Conservation (phyloP, 2,113 vertebrate genomes). For the Morone chrysops region DNA sequence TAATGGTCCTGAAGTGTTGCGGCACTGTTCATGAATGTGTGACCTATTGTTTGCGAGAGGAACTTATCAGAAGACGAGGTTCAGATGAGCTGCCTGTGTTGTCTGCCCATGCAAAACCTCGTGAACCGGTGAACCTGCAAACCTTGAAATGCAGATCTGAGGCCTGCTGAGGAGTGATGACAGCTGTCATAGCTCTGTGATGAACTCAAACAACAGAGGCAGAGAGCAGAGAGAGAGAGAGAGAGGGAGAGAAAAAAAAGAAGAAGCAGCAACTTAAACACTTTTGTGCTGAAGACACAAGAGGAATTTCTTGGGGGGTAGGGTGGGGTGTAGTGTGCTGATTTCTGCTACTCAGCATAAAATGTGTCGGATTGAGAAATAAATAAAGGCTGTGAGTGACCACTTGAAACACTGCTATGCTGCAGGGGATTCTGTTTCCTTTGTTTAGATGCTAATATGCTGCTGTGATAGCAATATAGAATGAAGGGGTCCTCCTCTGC, state of each 20-base stretch:
- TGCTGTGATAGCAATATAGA: slow-evolving; percentile 82
- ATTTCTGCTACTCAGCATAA: slow-evolving; percentile 82
- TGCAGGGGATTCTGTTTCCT: slow-evolving; percentile 81
- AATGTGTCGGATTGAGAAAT: slow-evolving; percentile 77
- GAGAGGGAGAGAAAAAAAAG: slow-evolving; percentile 35
- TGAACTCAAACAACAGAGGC: slow-evolving; percentile 74
- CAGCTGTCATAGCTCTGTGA: slow-evolving; percentile 83
- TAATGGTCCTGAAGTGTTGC: slow-evolving; percentile 22
- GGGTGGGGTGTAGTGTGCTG: neutral
- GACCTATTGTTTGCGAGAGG: slow-evolving; percentile 66
- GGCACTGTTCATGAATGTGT: slow-evolving; percentile 18
- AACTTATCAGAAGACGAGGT: slow-evolving; percentile 49
- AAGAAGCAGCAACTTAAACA: slow-evolving; percentile 81
- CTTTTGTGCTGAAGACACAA: slow-evolving; percentile 78
- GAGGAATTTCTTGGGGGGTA: slow-evolving; percentile 37
- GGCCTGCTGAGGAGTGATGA: slow-evolving; percentile 80
- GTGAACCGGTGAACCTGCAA: slow-evolving; percentile 77
- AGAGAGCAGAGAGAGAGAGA: slow-evolving; percentile 26
- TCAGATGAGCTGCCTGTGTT: slow-evolving; percentile 50
- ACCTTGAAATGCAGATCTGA: slow-evolving; percentile 86
- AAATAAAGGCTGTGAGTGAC: slow-evolving; percentile 82
- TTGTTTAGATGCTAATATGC: slow-evolving; percentile 86
- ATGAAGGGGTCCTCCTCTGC: slow-evolving; percentile 76
- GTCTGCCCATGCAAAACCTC: slow-evolving; percentile 76
- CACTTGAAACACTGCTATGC: slow-evolving; percentile 78